These are phyloP conservation scores for Calypte anna DNA, from an alignment of 2,113 vertebrate genomes.

Conservation along the genomic window DNA sequence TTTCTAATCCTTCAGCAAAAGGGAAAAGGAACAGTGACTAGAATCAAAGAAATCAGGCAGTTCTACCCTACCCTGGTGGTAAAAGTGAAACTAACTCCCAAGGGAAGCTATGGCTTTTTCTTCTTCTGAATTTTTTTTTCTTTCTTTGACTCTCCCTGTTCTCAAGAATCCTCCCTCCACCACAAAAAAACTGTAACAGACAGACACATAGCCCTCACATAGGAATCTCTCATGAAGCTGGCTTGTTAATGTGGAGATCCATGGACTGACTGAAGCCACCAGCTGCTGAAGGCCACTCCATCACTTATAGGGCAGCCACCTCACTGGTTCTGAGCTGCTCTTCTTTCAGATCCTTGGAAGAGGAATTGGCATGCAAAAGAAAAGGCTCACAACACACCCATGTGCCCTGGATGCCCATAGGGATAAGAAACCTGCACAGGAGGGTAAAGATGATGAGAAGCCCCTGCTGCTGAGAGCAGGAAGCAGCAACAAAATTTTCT, in stretches of 20 bases:
- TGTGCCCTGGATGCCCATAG: rapidly evolving
- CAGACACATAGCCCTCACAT: not conserved
- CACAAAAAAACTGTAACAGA: not conserved
- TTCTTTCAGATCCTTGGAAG: not conserved
- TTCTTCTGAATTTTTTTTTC: not conserved
- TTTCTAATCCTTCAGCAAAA: not conserved
- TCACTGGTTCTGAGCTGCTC: not conserved
- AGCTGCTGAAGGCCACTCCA: not conserved
- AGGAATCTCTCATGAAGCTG: not conserved
- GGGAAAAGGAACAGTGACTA: not conserved
- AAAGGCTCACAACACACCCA: not conserved
- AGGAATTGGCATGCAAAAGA: not conserved
- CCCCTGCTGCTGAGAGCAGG: not conserved
- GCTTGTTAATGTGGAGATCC: not conserved
- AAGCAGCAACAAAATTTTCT: not conserved
- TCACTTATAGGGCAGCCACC: not conserved
- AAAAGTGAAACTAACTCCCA: not conserved
- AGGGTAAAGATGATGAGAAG: not conserved
- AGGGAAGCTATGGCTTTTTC: not conserved
- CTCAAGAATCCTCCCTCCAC: rapidly evolving
- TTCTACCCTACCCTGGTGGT: not conserved
- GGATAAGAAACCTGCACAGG: not conserved
- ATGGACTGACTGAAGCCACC: not conserved
- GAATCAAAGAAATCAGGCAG: not conserved
- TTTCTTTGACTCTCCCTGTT: rapidly evolving